Conservation (phyloP, 2,797 vertebrate species). For the Fratercula arctica region DNA sequence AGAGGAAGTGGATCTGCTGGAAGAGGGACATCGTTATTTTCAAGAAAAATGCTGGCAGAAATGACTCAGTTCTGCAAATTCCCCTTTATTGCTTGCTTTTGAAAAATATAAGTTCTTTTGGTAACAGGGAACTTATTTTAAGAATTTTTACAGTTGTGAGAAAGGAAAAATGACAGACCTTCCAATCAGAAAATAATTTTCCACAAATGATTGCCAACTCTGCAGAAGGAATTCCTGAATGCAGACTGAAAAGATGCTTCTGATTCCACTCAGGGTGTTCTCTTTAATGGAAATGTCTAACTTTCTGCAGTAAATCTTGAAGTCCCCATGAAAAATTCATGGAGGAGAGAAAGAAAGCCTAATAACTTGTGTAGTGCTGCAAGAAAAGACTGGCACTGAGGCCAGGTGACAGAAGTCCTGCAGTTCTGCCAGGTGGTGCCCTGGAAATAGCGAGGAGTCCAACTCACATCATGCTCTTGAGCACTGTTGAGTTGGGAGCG, state of each 20-base stretch:
- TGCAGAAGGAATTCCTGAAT: constrained; percentile 35
- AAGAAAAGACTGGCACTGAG: neutral
- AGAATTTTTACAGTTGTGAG: constrained; percentile 36
- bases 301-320: constrained; percentile 36
- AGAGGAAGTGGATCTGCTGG: neutral
- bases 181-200: constrained; percentile 46
- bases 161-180: constrained; percentile 46
- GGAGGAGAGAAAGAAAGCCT: neutral
- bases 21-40: neutral
- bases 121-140: neutral
- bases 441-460: neutral
- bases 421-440: neutral
- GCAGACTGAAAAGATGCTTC: constrained; percentile 13
- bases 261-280: constrained; percentile 16
- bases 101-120: neutral
- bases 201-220: constrained; percentile 60
- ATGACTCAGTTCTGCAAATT: constrained; percentile 11
- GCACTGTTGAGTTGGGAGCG: neutral
- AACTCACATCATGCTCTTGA: neutral
- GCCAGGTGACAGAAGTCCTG: constrained; percentile 5
- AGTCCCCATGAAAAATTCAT: constrained; percentile 44
- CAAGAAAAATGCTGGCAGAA: neutral
- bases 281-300: constrained; percentile 43
- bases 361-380: neutral
- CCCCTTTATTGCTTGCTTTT: neutral